Base-by-base conservation (phyloP, 2,888 invertebrate species). In the Caenorhabditis sp. region DNA sequence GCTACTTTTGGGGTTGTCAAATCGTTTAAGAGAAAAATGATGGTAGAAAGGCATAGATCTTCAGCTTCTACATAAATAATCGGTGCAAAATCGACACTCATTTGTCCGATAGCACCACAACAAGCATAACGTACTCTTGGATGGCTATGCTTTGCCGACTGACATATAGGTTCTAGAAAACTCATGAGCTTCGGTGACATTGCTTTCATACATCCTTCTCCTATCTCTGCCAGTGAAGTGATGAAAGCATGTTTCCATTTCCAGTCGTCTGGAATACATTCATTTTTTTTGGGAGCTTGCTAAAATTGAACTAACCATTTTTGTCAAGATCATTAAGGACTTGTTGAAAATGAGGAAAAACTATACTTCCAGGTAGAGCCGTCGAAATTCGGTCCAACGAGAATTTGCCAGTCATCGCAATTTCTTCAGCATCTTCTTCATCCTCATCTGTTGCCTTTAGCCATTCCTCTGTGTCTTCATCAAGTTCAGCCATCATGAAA, bases 61-160 rank as follows among this genome's bases (percentile, higher is more conserved):
- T 97, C 97, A 90, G 95, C 99, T 89, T 96, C 96, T 90, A 96
- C 97, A 89, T 99, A 95, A 84, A 99, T 95, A 8, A 91, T 91
- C 0, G 97, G 97, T 1, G 95, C 95, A 90, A 99, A 99, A 90
- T 99, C 99, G 0, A 97, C 94, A 0, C 97, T 94, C 95, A 99
- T 95, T 89, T 99, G 97, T 5, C 99, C 99, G 55, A 99, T 92
- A 21, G 97, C 97, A 89, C 99, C 99, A 88, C 99, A 99, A 24
- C 95, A 94, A 6, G 99, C 99, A 88, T 97, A 97, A 66, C 97
- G 91, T 0, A 95, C 95, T 78, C 95, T 91, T 0, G 95, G 94
- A 89, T 95, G 94, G 92, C 2, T 2, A 26, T 54, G 24, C 3
- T 26, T 26, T 26, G 54, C 5, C 3, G 2, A 54, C 3, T 5